These are phyloP conservation scores for Parauchenoglanis punctatus DNA, from an alignment of 2,797 vertebrate species.

Conservation along the genomic window DNA sequence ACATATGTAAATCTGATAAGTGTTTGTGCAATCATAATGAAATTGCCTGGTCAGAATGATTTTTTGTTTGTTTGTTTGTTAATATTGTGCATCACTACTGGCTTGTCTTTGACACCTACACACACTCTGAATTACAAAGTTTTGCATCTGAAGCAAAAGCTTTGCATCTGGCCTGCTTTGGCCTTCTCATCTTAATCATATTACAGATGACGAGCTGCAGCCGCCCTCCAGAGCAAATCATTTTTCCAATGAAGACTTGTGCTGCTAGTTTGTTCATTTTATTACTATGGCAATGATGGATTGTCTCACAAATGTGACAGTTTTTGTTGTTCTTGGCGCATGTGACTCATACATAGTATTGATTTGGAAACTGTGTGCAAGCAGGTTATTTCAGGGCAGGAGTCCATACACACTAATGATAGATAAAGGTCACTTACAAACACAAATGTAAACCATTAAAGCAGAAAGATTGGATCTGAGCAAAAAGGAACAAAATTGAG, in stretches of 20 bases:
- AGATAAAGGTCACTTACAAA: not conserved
- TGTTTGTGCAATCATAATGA: not conserved
- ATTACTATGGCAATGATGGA: conserved; percentile 1
- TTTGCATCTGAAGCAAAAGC: not conserved
- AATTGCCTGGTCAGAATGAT: no score
- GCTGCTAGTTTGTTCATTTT: conserved; percentile 10
- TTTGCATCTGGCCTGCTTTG: conserved; percentile 1
- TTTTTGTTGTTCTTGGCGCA: conserved; percentile 2
- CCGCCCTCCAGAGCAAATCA: not conserved
- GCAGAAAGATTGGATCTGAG: not conserved
- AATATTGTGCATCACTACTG: not conserved
- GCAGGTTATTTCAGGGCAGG: conserved; percentile 8
- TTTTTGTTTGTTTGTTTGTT: not conserved
- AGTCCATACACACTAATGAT: not conserved
- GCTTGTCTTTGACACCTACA: conserved; percentile 1
- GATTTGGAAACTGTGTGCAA: conserved; percentile 11
- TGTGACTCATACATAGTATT: not conserved
- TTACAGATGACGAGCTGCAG: conserved; percentile 12
- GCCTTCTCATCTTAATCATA: conserved; percentile 16
- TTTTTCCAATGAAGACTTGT: not conserved
- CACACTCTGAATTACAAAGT: not conserved
- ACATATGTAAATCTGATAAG: not conserved
- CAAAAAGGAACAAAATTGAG: not conserved
- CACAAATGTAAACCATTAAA: conserved; percentile 22
- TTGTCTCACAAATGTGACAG: not conserved